phyloP scores from a whole-genome alignment of 2,888 invertebrate species.

The Tanytarsus gracilentus region DNA sequence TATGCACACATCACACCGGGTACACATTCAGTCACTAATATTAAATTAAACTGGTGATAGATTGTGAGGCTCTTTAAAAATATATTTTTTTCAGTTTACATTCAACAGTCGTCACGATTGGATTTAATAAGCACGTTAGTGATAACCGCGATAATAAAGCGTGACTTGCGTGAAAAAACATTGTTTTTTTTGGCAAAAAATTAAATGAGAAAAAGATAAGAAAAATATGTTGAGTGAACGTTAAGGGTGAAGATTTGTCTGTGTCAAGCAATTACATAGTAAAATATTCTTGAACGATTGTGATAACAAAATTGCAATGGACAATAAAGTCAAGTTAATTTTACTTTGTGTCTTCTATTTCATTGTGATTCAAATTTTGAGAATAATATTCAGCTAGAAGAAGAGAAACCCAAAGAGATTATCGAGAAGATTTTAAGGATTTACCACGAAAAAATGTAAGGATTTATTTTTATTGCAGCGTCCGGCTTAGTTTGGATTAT shows the following conservation, averaged over 20 bases:
- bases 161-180: background rate
- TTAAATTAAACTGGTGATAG: too few species aligned
- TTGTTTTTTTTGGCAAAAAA: background rate
- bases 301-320: too few species aligned
- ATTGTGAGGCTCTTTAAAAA: background rate
- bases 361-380: slow-evolving; percentile 3
- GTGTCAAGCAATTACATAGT: background rate
- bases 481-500: too few species aligned
- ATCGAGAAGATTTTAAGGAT: background rate
- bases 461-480: background rate
- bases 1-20: too few species aligned
- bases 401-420: background rate
- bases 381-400: background rate
- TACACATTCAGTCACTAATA: too few species aligned
- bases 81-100: slow-evolving; percentile 1
- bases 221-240: too few species aligned
- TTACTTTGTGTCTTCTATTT: slow-evolving; percentile 4
- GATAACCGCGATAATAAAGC: too few species aligned
- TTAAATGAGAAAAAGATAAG: too few species aligned
- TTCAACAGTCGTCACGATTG: background rate
- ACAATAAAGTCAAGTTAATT: slow-evolving; percentile 1
- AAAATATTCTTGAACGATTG: too few species aligned
- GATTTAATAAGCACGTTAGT: background rate
- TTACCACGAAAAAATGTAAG: background rate
- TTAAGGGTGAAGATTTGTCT: background rate